phyloP scores from a whole-genome alignment of 35 echinoderm and acorn worm species.

The Stichopus chloronotus region DNA sequence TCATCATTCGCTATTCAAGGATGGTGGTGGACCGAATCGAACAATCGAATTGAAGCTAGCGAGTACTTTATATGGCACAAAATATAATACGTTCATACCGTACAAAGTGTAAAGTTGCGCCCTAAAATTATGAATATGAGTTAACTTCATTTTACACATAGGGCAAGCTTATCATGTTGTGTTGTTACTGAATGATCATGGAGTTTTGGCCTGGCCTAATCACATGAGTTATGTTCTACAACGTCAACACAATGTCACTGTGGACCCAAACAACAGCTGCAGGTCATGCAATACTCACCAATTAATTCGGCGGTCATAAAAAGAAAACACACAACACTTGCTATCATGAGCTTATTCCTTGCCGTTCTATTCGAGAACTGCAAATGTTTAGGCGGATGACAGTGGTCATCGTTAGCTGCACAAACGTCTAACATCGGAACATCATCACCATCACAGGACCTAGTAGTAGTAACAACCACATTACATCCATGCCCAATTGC shows the following conservation, averaged over 20 bases:
- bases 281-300: neutral
- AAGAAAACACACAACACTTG: constrained; percentile 24
- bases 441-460: constrained; percentile 1
- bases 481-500: neutral
- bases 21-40: no score
- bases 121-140: no score
- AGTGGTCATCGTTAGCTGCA: neutral
- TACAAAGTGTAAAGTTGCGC: no score
- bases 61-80: no score
- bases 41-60: no score
- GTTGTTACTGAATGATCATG: no score
- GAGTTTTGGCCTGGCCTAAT: neutral
- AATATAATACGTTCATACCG: no score
- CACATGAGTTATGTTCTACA: no score
- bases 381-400: neutral
- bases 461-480: neutral
- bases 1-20: no score
- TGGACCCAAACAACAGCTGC: neutral
- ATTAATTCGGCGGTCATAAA: constrained; percentile 27
- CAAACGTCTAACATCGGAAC: constrained; percentile 41
- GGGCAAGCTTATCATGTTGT: no score
- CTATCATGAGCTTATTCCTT: constrained; percentile 6
- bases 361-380: constrained; percentile 8
- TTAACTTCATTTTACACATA: no score
- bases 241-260: neutral